A percentile compares a stretch with the other conserved stretches of the same genome.
Evolutionary conservation across 2,113 vertebrate species (phyloP).

Genomic region (Seriola quinqueradiata): DNA sequence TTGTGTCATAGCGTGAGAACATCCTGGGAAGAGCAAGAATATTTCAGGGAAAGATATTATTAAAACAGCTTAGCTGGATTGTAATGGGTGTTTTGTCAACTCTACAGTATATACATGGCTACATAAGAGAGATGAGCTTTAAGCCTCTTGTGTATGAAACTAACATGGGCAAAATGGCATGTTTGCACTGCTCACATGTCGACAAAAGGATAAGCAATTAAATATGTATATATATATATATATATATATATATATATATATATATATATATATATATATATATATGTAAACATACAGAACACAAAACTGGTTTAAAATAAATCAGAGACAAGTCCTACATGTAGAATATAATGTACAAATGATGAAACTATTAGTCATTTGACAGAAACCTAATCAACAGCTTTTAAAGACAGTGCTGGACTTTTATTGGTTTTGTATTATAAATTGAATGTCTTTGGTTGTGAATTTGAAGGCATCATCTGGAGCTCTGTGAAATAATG

Average conservation of each 20-base stretch:
- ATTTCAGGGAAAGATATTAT: conserved; percentile 21
- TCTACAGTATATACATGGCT: background rate
- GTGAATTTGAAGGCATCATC: background rate
- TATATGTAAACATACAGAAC: background rate
- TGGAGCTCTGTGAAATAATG: too few relatives aligned
- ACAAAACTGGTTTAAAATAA: background rate
- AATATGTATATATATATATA: background rate
- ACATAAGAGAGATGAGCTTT: background rate
- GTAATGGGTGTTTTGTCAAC: conserved; percentile 14
- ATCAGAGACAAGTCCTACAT: too few relatives aligned
- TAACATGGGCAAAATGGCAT: conserved; percentile 15
- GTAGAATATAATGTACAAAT: too few relatives aligned
- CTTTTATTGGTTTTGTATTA: background rate
- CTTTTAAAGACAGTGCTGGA: too few relatives aligned
- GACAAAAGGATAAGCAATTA: background rate
- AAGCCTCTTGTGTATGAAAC: conserved; percentile 9
- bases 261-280: too few relatives aligned
- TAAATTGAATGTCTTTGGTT: background rate
- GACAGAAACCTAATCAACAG: too few relatives aligned
- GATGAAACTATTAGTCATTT: too few relatives aligned
- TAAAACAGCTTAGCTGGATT: conserved; percentile 51
- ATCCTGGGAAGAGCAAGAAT: background rate
- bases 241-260: too few relatives aligned
- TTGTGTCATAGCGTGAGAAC: conserved; percentile 39
- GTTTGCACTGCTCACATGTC: conserved; percentile 31